A percentile compares a stretch with the other conserved stretches of the same genome.
Evolutionary conservation across 2,113 vertebrate genomes (phyloP).

Genomic region (Misgurnus mizolepis): DNA sequence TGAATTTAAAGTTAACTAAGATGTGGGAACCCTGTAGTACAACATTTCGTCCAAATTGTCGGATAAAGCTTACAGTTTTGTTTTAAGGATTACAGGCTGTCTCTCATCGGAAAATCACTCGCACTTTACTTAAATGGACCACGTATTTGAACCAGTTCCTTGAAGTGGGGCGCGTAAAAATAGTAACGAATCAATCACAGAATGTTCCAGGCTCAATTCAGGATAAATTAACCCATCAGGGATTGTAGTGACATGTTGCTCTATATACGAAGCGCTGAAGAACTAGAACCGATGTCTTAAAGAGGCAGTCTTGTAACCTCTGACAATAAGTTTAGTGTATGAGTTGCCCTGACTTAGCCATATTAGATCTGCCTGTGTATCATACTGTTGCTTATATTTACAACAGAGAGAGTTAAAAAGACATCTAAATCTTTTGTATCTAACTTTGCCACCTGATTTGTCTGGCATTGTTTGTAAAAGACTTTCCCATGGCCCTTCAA

Average conservation of each 20-base stretch:
- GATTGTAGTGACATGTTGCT: conserved; percentile 57
- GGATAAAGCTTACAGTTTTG: conserved; percentile 25
- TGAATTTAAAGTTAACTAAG: no score
- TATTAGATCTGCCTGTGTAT: no score
- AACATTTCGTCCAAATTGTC: conserved; percentile 21
- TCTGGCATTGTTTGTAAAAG: background rate
- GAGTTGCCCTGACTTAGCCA: background rate
- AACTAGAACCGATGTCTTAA: conserved; percentile 14
- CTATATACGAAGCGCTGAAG: conserved; percentile 46
- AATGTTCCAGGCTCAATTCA: conserved; percentile 72
- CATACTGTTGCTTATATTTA: no score
- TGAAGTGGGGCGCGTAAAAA: conserved; percentile 80
- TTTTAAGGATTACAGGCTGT: conserved; percentile 10
- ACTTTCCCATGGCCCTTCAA: background rate
- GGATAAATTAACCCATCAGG: conserved; percentile 69
- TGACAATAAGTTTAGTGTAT: background rate
- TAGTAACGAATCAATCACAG: conserved; percentile 76
- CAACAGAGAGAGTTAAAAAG: no score
- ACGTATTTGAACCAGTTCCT: conserved; percentile 65
- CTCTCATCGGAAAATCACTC: conserved; percentile 54
- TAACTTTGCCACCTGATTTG: background rate
- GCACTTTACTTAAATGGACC: conserved; percentile 55
- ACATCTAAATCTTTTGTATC: background rate
- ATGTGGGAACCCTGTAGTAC: no score
- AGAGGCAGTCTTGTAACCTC: background rate